A percentile compares a stretch with the other conserved stretches of the same genome.
phyloP scores from a whole-genome alignment of 2,113 vertebrate genomes.

The Indri indri region DNA sequence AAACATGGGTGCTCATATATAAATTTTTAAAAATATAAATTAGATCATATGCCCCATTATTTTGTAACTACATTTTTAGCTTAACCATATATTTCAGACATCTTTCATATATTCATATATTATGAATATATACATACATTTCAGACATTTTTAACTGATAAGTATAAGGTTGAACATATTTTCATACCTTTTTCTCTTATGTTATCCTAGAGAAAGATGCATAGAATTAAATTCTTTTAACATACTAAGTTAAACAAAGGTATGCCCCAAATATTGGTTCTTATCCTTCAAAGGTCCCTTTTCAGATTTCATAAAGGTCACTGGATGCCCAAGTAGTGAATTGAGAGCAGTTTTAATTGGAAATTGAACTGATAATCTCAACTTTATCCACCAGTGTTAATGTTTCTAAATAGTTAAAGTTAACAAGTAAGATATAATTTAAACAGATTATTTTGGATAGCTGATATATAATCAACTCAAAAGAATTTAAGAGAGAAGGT shows the following conservation, averaged over 20 bases:
- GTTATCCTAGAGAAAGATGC: not conserved
- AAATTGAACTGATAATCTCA: not conserved
- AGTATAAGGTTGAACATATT: not conserved
- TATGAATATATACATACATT: not conserved
- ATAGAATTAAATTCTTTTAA: not conserved
- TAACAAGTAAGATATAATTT: not conserved
- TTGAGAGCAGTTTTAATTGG: not conserved
- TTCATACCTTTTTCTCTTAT: not conserved
- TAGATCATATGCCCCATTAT: not conserved
- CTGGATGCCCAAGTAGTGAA: not conserved
- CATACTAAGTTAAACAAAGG: not conserved
- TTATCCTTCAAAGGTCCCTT: not conserved
- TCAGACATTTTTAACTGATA: not conserved
- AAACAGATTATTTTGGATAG: not conserved
- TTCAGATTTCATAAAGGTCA: not conserved
- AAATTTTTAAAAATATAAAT: not conserved
- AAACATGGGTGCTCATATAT: not conserved
- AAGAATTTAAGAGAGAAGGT: not conserved
- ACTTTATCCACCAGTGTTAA: not conserved
- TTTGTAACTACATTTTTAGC: not conserved
- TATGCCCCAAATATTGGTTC: not conserved
- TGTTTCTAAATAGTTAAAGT: not conserved
- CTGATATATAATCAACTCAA: not conserved
- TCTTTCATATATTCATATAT: not conserved
- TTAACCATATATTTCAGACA: not conserved